A percentile compares a stretch with the other conserved stretches of the same genome.
These are phyloP conservation scores for Apoda limacodes DNA, from an alignment of 2,888 invertebrate species.

Conservation along the genomic window DNA sequence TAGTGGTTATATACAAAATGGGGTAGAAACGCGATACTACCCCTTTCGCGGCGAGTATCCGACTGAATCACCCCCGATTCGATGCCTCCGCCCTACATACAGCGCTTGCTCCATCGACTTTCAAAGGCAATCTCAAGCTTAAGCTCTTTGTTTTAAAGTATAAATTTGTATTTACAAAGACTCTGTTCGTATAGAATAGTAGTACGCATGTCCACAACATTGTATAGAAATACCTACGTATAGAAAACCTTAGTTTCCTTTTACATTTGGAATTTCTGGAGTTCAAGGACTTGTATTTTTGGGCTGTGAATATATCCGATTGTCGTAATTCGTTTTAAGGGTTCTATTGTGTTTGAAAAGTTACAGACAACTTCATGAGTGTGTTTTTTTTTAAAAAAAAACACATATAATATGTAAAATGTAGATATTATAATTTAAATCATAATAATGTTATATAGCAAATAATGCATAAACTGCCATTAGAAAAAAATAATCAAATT, in stretches of 20 bases:
- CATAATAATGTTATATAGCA: no score
- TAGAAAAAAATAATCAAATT: no score
- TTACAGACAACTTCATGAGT: no score
- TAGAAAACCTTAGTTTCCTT: conserved; percentile 62
- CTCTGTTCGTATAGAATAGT: conserved; percentile 38
- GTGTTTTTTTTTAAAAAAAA: no score
- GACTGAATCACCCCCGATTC: conserved; percentile 65
- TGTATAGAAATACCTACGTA: conserved; percentile 55
- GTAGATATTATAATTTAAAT: no score
- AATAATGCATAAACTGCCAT: no score
- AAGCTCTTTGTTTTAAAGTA: no score
- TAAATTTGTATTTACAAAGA: no score
- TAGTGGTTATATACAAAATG: conserved; percentile 47
- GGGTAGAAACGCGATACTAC: conserved; percentile 46
- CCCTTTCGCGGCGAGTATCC: conserved; percentile 55
- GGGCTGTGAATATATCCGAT: no score
- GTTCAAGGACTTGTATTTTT: conserved; percentile 54
- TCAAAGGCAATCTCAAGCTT: conserved; percentile 28
- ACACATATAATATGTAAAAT: no score
- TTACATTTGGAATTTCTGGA: conserved; percentile 60
- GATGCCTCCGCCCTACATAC: conserved; percentile 67
- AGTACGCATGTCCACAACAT: conserved; percentile 67
- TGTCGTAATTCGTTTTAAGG: no score
- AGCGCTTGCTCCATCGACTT: conserved; percentile 54
- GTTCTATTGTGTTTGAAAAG: no score